phyloP scores from a whole-genome alignment of 2,113 vertebrate species.

The Chelonoidis abingdonii region DNA sequence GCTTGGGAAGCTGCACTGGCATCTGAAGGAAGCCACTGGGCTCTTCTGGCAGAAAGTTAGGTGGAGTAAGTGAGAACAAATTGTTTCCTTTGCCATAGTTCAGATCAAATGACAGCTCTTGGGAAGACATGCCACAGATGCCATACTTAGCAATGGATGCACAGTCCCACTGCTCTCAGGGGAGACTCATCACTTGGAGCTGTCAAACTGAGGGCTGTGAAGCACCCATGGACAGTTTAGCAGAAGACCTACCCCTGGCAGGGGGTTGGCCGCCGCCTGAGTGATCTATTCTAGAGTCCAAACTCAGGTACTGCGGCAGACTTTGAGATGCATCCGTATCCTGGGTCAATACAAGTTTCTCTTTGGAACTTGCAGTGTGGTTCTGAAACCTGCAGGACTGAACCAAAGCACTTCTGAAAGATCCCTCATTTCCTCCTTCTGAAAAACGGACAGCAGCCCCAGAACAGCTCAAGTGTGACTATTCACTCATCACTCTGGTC shows the following conservation, averaged over 20 bases:
- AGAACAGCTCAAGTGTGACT: neutral
- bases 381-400: neutral
- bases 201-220: neutral
- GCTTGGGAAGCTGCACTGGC: neutral
- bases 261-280: neutral
- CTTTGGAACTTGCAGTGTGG: fast-evolving
- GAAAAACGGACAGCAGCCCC: neutral
- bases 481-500: neutral
- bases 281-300: neutral
- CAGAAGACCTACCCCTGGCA: neutral
- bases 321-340: neutral
- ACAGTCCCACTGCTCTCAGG: neutral
- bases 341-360: neutral
- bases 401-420: neutral
- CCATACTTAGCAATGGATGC: neutral
- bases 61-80: neutral
- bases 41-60: neutral
- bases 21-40: neutral
- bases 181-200: neutral
- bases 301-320: neutral
- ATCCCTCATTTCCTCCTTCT: neutral
- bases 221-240: neutral
- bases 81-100: neutral
- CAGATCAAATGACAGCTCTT: neutral
- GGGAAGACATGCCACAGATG: neutral